These are phyloP conservation scores for Panzeria rudis DNA, from an alignment of 2,888 invertebrate genomes.

Conservation along the genomic window DNA sequence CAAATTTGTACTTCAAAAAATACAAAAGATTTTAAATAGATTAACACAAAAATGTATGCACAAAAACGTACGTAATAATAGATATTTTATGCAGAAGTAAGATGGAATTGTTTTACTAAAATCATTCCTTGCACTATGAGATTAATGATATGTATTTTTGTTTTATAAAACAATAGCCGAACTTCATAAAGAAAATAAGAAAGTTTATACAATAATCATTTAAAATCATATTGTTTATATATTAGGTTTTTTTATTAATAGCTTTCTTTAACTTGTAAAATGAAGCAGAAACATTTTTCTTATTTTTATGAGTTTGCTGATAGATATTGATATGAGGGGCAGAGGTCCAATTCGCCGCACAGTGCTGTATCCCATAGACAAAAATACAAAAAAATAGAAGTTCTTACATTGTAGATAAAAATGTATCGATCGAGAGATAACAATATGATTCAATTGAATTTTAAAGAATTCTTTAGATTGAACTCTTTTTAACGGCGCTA, in stretches of 20 bases:
- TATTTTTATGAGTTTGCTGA: too few species aligned
- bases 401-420: too few species aligned
- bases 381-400: too few species aligned
- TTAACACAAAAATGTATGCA: conserved; percentile 24
- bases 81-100: conserved; percentile 18
- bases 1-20: conserved; percentile 20
- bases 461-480: too few species aligned
- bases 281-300: background rate
- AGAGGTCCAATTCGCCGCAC: too few species aligned
- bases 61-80: conserved; percentile 16
- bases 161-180: background rate
- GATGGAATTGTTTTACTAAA: conserved; percentile 18
- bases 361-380: background rate
- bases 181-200: background rate
- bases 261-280: background rate
- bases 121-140: conserved; percentile 10
- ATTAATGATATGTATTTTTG: conserved; percentile 1
- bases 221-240: background rate
- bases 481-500: too few species aligned
- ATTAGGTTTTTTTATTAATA: background rate
- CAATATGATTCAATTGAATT: too few species aligned
- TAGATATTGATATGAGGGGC: too few species aligned
- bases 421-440: too few species aligned
- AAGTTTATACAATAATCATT: background rate
- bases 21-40: conserved; percentile 38